A percentile compares a stretch with the other conserved stretches of the same genome.
Evolutionary conservation across 2,113 vertebrate species (phyloP).

Genomic region (Canis aureus): DNA sequence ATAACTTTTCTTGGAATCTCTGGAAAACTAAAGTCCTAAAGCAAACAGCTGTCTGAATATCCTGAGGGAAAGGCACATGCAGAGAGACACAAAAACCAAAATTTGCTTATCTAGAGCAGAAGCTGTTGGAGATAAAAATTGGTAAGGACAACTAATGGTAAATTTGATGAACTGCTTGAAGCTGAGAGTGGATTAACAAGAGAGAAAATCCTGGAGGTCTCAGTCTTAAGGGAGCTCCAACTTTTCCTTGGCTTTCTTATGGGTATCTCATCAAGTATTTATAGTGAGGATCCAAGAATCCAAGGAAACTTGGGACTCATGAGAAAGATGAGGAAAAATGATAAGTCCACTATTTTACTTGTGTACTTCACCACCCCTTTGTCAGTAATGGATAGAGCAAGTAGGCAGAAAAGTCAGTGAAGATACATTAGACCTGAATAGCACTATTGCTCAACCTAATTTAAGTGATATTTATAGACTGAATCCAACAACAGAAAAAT

Average conservation of each 20-base stretch:
- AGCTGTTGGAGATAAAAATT: neutral
- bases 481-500: neutral
- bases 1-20: neutral
- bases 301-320: neutral
- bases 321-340: neutral
- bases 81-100: neutral
- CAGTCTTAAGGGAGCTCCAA: neutral
- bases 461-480: neutral
- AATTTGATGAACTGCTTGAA: neutral
- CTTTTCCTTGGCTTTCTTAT: neutral
- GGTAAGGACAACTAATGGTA: neutral
- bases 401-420: neutral
- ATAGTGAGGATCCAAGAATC: neutral
- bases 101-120: neutral
- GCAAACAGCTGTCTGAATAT: neutral
- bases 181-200: neutral
- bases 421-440: neutral
- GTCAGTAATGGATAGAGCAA: neutral
- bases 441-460: neutral
- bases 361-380: neutral
- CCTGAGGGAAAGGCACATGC: neutral
- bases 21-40: neutral
- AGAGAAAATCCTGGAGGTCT: neutral
- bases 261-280: neutral
- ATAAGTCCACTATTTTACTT: neutral